phyloP scores from a whole-genome alignment of 2,888 invertebrate species.

The Gymnocheta viridis region DNA sequence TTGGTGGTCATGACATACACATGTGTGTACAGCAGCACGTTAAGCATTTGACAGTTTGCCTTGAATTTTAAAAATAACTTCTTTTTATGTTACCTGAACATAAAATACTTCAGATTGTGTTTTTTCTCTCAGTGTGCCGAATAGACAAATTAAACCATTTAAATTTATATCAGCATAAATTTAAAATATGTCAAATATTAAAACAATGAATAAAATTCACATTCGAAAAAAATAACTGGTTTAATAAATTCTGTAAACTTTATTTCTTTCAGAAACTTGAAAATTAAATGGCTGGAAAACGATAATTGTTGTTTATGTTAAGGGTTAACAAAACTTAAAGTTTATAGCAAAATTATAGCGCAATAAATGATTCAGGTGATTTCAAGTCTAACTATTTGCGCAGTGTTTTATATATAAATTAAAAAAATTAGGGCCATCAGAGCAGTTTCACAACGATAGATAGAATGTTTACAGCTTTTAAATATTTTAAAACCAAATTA shows the following conservation, averaged over 20 bases:
- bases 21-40: not conserved
- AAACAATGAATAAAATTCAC: slow-evolving; percentile 37
- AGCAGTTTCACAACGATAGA: not conserved
- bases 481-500: too few relatives aligned
- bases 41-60: not conserved
- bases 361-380: not conserved
- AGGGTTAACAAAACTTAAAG: not conserved
- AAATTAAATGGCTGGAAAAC: slow-evolving; percentile 20
- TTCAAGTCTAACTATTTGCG: not conserved
- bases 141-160: slow-evolving; percentile 23
- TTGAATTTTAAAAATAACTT: not conserved
- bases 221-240: not conserved
- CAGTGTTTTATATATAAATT: not conserved
- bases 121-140: not conserved
- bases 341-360: not conserved
- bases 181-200: slow-evolving; percentile 23
- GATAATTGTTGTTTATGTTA: slow-evolving; percentile 1
- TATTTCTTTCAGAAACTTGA: not conserved
- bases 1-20: not conserved
- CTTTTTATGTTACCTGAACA: not conserved
- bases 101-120: fast-evolving
- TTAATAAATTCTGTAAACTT: slow-evolving; percentile 11
- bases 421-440: not conserved
- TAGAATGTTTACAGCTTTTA: too few relatives aligned
- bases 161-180: slow-evolving; percentile 48